phyloP scores from a whole-genome alignment of 1,140 invertebrate genomes.

The Metopolophium dirhodum region DNA sequence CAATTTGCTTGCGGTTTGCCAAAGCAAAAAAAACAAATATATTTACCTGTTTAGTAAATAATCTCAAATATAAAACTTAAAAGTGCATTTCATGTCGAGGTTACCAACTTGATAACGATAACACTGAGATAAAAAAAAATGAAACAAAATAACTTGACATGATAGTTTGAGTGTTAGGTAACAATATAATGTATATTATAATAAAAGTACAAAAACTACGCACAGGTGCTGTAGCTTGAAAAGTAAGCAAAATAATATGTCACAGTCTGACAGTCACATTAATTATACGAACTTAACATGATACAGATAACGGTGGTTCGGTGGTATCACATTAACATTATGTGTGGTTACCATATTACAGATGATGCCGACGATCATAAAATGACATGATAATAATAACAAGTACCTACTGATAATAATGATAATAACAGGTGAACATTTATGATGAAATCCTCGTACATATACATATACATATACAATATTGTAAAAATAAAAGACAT shows the following conservation, averaged over 20 bases:
- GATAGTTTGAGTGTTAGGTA: neutral
- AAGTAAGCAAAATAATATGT: neutral
- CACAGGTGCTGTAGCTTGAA: neutral
- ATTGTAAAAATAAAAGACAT: too few relatives aligned
- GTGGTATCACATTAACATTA: neutral
- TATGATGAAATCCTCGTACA: neutral
- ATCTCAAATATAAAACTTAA: neutral
- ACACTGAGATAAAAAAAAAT: neutral
- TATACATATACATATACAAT: neutral
- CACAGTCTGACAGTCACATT: neutral
- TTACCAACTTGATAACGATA: neutral
- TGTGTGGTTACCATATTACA: neutral
- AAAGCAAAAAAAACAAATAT: neutral
- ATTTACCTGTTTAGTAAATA: neutral
- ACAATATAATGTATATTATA: neutral
- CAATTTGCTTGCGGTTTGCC: neutral
- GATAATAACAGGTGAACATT: neutral
- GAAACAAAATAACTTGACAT: neutral
- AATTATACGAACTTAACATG: neutral
- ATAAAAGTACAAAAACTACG: neutral
- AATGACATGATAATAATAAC: neutral
- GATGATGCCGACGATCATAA: neutral
- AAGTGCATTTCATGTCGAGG: neutral
- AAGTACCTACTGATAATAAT: neutral
- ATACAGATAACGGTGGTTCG: neutral